These are phyloP conservation scores for Lobophora halterata DNA, from an alignment of 2,888 invertebrate genomes.

Conservation along the genomic window DNA sequence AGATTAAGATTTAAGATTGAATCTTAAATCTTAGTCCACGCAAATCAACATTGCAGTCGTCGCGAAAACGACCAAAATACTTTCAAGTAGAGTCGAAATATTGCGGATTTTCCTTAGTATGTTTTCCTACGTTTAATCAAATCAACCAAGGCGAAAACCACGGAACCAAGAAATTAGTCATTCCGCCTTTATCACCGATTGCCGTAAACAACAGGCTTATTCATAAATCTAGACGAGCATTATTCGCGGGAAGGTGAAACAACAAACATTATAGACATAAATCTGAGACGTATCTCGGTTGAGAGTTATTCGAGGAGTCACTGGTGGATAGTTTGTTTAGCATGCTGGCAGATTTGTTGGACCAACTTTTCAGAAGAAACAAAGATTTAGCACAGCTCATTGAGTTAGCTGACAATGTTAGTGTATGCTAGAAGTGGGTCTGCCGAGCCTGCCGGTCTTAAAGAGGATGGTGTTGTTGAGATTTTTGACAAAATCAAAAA, in stretches of 20 bases:
- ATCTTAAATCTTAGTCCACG: too few relatives aligned
- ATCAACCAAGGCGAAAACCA: slow-evolving; percentile 24
- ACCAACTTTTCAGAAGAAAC: too few relatives aligned
- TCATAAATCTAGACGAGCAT: slow-evolving; percentile 74
- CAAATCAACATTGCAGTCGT: too few relatives aligned
- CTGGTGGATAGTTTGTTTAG: slow-evolving; percentile 24
- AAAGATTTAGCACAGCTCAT: too few relatives aligned
- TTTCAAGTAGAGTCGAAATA: too few relatives aligned
- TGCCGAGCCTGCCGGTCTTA: too few relatives aligned
- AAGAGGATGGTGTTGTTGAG: too few relatives aligned
- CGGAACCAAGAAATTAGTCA: slow-evolving; percentile 44
- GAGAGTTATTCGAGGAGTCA: slow-evolving; percentile 56
- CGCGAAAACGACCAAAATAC: too few relatives aligned
- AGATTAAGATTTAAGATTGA: too few relatives aligned
- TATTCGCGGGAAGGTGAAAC: slow-evolving; percentile 77
- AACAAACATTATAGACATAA: slow-evolving; percentile 80
- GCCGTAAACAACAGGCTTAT: slow-evolving; percentile 68
- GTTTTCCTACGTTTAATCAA: slow-evolving; percentile 19
- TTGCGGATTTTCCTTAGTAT: slow-evolving; percentile 2
- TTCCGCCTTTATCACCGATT: slow-evolving; percentile 62
- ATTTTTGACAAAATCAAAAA: too few relatives aligned
- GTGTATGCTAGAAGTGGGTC: too few relatives aligned
- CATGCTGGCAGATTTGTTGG: slow-evolving; percentile 7
- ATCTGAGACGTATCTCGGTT: slow-evolving; percentile 76
- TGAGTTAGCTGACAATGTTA: too few relatives aligned